phyloP scores from a whole-genome alignment of 2,797 vertebrate genomes.

The Brachyalestes nurse region DNA sequence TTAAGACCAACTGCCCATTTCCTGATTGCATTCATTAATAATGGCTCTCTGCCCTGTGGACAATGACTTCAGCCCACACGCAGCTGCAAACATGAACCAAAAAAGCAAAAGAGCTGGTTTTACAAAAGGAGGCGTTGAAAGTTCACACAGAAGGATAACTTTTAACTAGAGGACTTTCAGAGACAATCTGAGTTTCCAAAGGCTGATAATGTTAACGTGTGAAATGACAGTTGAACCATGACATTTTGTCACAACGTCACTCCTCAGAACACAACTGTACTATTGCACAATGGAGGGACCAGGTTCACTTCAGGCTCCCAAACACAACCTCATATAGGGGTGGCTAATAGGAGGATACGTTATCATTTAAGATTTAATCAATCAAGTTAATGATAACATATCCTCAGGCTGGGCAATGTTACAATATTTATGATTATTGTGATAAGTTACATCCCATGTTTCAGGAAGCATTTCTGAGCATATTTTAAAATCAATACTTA shows the following conservation, averaged over 20 bases:
- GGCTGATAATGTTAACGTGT: neutral
- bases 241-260: neutral
- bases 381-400: no score
- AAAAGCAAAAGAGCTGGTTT: conserved; percentile 30
- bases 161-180: neutral
- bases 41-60: conserved; percentile 42
- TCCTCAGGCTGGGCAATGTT: no score
- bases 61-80: conserved; percentile 35
- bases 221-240: neutral
- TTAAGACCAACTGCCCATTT: conserved; percentile 62
- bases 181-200: neutral
- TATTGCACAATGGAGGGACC: neutral
- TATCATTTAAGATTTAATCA: no score
- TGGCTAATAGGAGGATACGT: neutral
- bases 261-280: neutral
- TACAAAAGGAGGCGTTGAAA: conserved; percentile 33
- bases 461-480: no score
- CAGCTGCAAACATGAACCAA: conserved; percentile 38
- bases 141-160: conserved; percentile 21
- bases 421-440: no score
- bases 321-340: neutral
- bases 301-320: neutral
- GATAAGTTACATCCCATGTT: no score
- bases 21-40: conserved; percentile 65
- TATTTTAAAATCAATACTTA: no score